Percentiles rank a stretch among this genome's conserved stretches.
These are phyloP conservation scores for Lissonota sp. DNA, from an alignment of 2,888 invertebrate genomes.

Conservation along the genomic window DNA sequence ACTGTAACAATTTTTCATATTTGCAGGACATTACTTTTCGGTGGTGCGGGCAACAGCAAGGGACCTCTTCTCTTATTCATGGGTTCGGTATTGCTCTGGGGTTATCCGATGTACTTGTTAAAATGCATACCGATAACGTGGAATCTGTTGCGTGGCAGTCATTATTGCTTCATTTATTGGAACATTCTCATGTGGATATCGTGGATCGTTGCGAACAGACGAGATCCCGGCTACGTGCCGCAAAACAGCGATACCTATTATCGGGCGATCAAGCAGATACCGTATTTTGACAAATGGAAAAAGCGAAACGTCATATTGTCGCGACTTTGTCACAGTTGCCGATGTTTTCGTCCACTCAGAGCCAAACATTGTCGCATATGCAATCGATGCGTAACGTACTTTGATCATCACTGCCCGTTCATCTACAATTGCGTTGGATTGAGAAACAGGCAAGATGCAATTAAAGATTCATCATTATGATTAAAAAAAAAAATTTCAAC, in stretches of 20 bases:
- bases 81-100: slow-evolving; percentile 94
- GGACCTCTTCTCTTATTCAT: slow-evolving; percentile 94
- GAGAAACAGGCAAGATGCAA: slow-evolving; percentile 87
- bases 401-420: slow-evolving; percentile 98
- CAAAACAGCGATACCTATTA: slow-evolving; percentile 96
- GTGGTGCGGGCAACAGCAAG: slow-evolving; percentile 96
- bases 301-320: slow-evolving; percentile 92
- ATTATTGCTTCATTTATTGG: slow-evolving; percentile 96
- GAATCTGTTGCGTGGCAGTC: slow-evolving; percentile 93
- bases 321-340: slow-evolving; percentile 95
- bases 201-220: slow-evolving; percentile 94
- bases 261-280: slow-evolving; percentile 95
- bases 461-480: neutral
- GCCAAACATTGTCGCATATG: slow-evolving; percentile 97
- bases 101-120: slow-evolving; percentile 96
- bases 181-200: slow-evolving; percentile 97
- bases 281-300: slow-evolving; percentile 96
- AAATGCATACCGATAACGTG: slow-evolving; percentile 96
- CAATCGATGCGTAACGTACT: slow-evolving; percentile 94
- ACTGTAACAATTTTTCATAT: neutral
- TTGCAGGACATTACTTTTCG: slow-evolving; percentile 92
- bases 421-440: slow-evolving; percentile 97
- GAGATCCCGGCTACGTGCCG: slow-evolving; percentile 95
- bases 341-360: slow-evolving; percentile 93
- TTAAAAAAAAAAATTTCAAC: slow-evolving; percentile 20